Evolutionary conservation across 2,797 vertebrate genomes (phyloP).

Genomic region (Gallinago nigripennis): DNA sequence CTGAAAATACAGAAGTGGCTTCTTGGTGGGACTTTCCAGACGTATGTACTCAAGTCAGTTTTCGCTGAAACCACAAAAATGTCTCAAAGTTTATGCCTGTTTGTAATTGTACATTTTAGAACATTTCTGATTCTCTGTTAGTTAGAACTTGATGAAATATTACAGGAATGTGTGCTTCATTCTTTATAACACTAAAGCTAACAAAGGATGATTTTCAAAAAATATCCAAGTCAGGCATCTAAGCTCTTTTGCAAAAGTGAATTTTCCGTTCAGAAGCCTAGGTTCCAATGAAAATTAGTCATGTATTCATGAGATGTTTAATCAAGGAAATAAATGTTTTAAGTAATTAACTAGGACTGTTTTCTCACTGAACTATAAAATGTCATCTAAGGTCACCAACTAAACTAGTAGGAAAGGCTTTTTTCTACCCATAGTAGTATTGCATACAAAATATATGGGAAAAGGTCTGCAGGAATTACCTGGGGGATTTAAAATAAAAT

Average conservation of each 20-base stretch:
- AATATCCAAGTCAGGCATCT: background rate
- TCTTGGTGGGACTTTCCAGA: constrained; percentile 63
- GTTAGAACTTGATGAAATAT: constrained; percentile 51
- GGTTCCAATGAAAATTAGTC: background rate
- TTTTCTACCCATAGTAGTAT: background rate
- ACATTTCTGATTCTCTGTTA: constrained; percentile 42
- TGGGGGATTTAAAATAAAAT: background rate
- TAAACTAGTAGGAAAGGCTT: background rate
- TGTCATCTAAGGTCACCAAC: background rate
- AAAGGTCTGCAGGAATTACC: background rate
- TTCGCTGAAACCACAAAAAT: constrained; percentile 65
- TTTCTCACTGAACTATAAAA: background rate
- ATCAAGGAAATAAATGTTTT: background rate
- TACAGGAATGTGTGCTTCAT: background rate
- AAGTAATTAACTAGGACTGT: background rate
- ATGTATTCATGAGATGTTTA: background rate
- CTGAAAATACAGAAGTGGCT: constrained; percentile 67
- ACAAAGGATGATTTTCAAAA: constrained; percentile 12
- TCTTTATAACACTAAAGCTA: background rate
- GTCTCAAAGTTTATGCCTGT: constrained; percentile 57
- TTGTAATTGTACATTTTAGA: constrained; percentile 53
- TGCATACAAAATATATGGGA: background rate
- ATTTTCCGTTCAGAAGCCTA: background rate
- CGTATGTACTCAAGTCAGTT: constrained; percentile 39
- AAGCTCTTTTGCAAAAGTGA: background rate